Percentiles rank a stretch among this genome's conserved stretches.
These are phyloP conservation scores for Tipula helvola DNA, from an alignment of 2,888 invertebrate genomes.

Conservation along the genomic window DNA sequence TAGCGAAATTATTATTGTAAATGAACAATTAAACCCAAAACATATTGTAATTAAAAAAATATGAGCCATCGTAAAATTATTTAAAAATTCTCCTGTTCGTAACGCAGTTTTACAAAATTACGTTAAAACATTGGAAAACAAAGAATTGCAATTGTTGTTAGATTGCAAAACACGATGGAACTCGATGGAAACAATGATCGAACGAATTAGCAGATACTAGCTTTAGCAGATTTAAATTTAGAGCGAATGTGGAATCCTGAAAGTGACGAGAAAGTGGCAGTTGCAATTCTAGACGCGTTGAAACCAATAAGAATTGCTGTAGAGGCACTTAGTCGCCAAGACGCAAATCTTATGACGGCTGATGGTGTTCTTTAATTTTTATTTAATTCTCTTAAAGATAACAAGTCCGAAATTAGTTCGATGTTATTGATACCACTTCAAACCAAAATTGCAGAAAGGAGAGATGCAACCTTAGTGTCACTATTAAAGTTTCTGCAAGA, in stretches of 20 bases:
- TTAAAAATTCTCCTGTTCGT: neutral
- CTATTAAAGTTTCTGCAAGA: too few species aligned
- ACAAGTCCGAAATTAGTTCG: neutral
- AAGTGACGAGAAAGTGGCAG: too few species aligned
- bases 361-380: slow-evolving; percentile 10
- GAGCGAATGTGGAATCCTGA: neutral
- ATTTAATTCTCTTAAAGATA: neutral
- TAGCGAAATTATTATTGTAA: neutral
- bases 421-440: neutral
- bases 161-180: too few species aligned
- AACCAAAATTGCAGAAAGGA: too few species aligned
- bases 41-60: too few species aligned
- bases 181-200: slow-evolving; percentile 11
- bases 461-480: neutral
- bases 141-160: slow-evolving; percentile 7
- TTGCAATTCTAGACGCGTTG: neutral
- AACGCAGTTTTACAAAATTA: slow-evolving; percentile 11
- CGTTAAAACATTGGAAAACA: too few species aligned
- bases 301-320: slow-evolving; percentile 6
- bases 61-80: too few species aligned
- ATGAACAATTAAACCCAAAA: too few species aligned
- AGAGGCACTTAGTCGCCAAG: slow-evolving; percentile 5
- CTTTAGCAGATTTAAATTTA: slow-evolving; percentile 9
- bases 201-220: neutral
- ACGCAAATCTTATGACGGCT: slow-evolving; percentile 4